Evolutionary conservation across 1,140 invertebrate genomes (phyloP).

Genomic region (Caenorhabditis tropicalis): DNA sequence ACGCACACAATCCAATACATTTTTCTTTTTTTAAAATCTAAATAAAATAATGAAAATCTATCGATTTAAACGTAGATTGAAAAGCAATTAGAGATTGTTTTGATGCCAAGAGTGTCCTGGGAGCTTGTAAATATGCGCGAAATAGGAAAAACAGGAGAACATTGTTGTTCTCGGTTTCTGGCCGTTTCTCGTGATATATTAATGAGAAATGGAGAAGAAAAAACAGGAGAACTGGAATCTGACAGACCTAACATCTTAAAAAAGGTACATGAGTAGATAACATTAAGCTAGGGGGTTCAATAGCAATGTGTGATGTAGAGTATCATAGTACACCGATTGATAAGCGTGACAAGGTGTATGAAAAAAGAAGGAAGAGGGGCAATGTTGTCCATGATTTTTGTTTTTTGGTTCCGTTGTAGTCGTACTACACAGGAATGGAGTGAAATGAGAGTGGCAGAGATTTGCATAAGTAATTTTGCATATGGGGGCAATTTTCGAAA

Average conservation of each 20-base stretch:
- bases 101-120: background rate
- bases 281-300: background rate
- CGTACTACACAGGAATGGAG: background rate
- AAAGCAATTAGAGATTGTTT: background rate
- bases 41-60: background rate
- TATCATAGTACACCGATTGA: constrained; percentile 35
- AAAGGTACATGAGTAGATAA: background rate
- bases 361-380: background rate
- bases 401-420: background rate
- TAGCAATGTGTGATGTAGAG: background rate
- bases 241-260: too few relatives aligned
- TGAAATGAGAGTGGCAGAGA: background rate
- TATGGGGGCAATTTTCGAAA: constrained; percentile 9
- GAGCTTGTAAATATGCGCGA: background rate
- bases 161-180: background rate
- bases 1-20: background rate
- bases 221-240: too few relatives aligned
- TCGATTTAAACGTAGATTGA: background rate
- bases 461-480: background rate
- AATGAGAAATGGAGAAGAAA: too few relatives aligned
- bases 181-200: background rate
- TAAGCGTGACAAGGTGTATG: constrained; percentile 11
- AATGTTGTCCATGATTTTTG: background rate
- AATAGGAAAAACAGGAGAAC: background rate
- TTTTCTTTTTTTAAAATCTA: background rate